These are phyloP conservation scores for Parasteatoda lunata DNA, from an alignment of 2,888 invertebrate genomes.

Conservation along the genomic window DNA sequence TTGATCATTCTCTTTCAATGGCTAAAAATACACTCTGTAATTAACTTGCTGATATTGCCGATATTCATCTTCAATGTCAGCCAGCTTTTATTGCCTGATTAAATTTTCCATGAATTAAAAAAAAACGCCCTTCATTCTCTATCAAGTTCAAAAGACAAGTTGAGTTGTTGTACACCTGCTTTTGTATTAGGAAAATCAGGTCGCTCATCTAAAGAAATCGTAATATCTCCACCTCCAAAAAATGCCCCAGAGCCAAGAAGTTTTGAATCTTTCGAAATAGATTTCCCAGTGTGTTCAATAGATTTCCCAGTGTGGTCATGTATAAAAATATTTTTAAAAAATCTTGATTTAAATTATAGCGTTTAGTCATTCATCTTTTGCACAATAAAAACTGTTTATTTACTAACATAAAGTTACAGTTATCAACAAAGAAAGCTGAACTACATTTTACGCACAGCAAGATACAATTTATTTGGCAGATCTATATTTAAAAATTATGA, in stretches of 20 bases:
- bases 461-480: too few species aligned
- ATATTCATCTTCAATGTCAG: too few species aligned
- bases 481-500: too few species aligned
- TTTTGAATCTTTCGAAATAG: background rate
- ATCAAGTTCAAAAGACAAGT: constrained; percentile 13
- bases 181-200: constrained; percentile 9
- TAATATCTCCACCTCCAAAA: background rate
- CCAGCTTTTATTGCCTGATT: too few species aligned
- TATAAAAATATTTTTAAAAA: background rate
- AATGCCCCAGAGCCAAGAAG: background rate
- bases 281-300: background rate
- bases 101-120: background rate
- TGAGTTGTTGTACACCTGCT: constrained; percentile 24
- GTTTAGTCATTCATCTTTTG: background rate
- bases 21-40: too few species aligned
- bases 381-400: background rate
- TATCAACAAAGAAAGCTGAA: too few species aligned
- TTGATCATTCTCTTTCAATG: too few species aligned
- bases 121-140: constrained; percentile 1
- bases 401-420: too few species aligned
- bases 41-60: too few species aligned
- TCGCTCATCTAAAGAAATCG: constrained; percentile 19
- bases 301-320: background rate
- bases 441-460: too few species aligned
- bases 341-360: background rate